Conservation (phyloP, 1,140 invertebrate genomes). For the Aphelinus atriplicis region DNA sequence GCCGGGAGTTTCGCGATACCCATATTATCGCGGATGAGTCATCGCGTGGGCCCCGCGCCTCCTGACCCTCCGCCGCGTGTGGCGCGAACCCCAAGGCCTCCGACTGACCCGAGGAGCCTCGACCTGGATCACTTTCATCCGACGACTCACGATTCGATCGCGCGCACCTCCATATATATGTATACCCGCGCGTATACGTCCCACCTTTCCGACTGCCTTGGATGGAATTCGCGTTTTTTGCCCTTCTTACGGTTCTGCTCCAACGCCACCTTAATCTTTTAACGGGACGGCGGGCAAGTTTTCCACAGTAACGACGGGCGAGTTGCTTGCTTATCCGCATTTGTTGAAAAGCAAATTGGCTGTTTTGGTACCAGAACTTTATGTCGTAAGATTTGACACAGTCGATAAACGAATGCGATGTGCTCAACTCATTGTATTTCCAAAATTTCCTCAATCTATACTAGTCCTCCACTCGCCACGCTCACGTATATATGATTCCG, state of each 20-base stretch:
- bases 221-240: neutral
- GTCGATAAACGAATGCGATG: too few species aligned
- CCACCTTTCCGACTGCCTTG: neutral
- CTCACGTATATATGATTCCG: too few species aligned
- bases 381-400: too few species aligned
- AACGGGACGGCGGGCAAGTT: neutral
- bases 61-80: neutral
- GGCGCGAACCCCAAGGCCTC: neutral
- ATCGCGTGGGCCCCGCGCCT: neutral
- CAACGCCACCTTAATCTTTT: neutral
- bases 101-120: slow-evolving; percentile 22
- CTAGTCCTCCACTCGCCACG: too few species aligned
- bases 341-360: too few species aligned
- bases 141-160: neutral
- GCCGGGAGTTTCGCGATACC: too few species aligned
- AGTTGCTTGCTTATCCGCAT: too few species aligned
- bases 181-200: too few species aligned
- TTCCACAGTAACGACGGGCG: neutral
- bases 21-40: neutral
- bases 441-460: too few species aligned
- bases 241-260: neutral
- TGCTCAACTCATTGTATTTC: too few species aligned
- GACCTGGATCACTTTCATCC: slow-evolving; percentile 37
- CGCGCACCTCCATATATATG: too few species aligned
- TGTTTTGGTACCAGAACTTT: too few species aligned